Evolutionary conservation across 1,140 invertebrate species (phyloP).

Genomic region (Brachionus plicatilis): DNA sequence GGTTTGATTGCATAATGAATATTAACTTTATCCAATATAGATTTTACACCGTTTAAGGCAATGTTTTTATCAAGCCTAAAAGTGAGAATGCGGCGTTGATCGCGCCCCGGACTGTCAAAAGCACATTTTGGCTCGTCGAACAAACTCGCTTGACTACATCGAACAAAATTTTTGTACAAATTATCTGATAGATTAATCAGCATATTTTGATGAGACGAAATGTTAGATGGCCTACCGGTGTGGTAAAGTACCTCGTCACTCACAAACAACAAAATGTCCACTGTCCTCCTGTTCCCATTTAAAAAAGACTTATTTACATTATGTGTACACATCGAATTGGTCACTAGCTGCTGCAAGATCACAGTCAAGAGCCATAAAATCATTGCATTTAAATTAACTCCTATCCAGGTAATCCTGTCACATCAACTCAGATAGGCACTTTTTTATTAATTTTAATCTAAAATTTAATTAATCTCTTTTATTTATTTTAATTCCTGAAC

Average conservation of each 20-base stretch:
- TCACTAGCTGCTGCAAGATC: neutral
- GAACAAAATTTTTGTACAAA: neutral
- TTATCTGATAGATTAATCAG: neutral
- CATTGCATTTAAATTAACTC: neutral
- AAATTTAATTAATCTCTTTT: neutral
- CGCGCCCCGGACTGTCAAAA: neutral
- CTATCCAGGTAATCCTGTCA: neutral
- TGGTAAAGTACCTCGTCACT: neutral
- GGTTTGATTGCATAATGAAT: neutral
- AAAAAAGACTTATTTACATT: neutral
- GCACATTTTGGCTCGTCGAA: neutral
- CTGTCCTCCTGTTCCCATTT: neutral
- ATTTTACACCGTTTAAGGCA: neutral
- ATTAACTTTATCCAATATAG: neutral
- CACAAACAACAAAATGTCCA: neutral
- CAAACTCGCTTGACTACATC: neutral
- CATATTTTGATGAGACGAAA: neutral
- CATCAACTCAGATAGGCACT: neutral
- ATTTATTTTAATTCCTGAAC: neutral
- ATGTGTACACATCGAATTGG: neutral
- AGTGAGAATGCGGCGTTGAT: neutral
- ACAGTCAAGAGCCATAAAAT: slow-evolving; percentile 7
- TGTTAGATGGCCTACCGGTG: neutral
- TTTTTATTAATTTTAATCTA: neutral
- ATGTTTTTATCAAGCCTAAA: neutral